A percentile compares a stretch with the other conserved stretches of the same genome.
Conservation (phyloP, 2,888 invertebrate genomes). For the Melanotus villosus region DNA sequence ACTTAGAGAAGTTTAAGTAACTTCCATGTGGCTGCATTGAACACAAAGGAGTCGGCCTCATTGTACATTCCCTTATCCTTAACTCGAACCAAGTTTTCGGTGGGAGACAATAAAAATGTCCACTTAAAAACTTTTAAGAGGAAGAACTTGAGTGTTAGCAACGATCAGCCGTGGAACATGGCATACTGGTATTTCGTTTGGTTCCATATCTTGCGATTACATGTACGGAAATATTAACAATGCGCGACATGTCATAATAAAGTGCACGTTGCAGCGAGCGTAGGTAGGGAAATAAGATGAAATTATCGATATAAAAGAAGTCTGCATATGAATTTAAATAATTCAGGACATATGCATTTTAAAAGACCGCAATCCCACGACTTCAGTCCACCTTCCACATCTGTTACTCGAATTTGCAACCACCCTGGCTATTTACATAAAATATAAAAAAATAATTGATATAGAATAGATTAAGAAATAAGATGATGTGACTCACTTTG, state of each 20-base stretch:
- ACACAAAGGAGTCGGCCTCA: constrained; percentile 39
- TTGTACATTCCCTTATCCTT: constrained; percentile 43
- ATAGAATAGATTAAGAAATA: too few species aligned
- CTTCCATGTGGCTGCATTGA: constrained; percentile 43
- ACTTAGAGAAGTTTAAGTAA: constrained; percentile 43
- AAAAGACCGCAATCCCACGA: constrained; percentile 19
- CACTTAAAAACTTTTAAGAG: constrained; percentile 38
- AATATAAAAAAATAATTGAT: too few species aligned
- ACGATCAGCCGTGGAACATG: background rate
- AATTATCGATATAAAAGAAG: constrained; percentile 25
- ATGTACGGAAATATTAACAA: constrained; percentile 5
- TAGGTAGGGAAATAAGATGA: constrained; percentile 25
- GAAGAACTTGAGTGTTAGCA: constrained; percentile 25
- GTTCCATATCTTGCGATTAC: background rate
- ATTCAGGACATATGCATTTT: constrained; percentile 20
- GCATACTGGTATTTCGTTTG: constrained; percentile 4
- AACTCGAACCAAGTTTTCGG: constrained; percentile 30
- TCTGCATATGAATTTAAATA: constrained; percentile 22
- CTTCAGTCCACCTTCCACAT: constrained; percentile 22
- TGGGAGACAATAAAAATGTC: constrained; percentile 30
- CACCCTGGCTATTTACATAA: too few species aligned
- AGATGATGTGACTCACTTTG: too few species aligned
- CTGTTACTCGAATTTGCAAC: constrained; percentile 12
- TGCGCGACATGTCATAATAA: background rate
- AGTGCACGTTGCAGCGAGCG: background rate